Evolutionary conservation across 1,140 invertebrate species (phyloP).

Genomic region (Heliconius eleuchia): DNA sequence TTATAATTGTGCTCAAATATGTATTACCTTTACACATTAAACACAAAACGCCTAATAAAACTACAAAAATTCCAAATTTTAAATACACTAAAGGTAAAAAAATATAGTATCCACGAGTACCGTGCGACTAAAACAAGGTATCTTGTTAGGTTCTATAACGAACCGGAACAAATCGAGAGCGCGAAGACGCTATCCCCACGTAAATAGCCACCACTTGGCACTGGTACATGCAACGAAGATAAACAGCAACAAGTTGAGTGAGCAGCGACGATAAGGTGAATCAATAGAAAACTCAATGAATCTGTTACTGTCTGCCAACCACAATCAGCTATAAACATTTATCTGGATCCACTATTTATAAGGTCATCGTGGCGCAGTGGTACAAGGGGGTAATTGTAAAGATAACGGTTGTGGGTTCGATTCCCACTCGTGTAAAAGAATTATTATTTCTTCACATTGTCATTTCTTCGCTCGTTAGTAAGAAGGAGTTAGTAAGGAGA

Average conservation of each 20-base stretch:
- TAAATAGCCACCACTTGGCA: slow-evolving; percentile 44
- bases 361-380: too few relatives aligned
- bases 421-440: too few relatives aligned
- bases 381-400: too few relatives aligned
- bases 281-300: slow-evolving; percentile 43
- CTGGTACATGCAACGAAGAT: slow-evolving; percentile 40
- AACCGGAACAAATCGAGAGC: slow-evolving; percentile 44
- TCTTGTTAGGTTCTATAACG: slow-evolving; percentile 41
- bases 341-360: slow-evolving; percentile 1
- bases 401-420: too few relatives aligned
- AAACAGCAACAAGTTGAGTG: slow-evolving; percentile 44
- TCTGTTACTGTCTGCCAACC: slow-evolving; percentile 11
- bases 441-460: too few relatives aligned
- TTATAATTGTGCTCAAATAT: too few relatives aligned
- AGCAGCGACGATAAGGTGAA: slow-evolving; percentile 43
- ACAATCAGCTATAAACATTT: slow-evolving; percentile 17
- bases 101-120: background rate
- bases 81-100: too few relatives aligned
- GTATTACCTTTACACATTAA: too few relatives aligned
- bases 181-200: slow-evolving; percentile 40
- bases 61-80: too few relatives aligned
- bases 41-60: background rate
- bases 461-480: too few relatives aligned
- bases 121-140: slow-evolving; percentile 27
- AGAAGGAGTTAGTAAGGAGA: too few relatives aligned